These are phyloP conservation scores for Camponotus pennsylvanicus DNA, from an alignment of 1,140 invertebrate genomes.

Conservation along the genomic window DNA sequence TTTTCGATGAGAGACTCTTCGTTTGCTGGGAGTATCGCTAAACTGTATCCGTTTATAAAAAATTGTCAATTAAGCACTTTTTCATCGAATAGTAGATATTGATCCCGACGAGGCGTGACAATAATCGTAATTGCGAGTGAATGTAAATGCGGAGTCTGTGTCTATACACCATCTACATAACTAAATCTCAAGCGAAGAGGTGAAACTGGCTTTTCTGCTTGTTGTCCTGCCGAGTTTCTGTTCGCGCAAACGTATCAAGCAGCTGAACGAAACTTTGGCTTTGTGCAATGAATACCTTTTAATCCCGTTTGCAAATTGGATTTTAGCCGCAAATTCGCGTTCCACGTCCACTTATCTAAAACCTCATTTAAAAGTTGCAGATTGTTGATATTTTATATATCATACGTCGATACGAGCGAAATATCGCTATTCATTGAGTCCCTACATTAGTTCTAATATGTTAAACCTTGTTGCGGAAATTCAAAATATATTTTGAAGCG, in stretches of 20 bases:
- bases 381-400: slow-evolving; percentile 35
- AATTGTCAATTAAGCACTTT: not conserved
- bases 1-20: too few relatives aligned
- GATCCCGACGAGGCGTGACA: not conserved
- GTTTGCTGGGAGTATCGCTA: not conserved
- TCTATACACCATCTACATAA: not conserved
- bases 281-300: slow-evolving; percentile 56
- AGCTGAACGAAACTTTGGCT: slow-evolving; percentile 50
- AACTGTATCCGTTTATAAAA: not conserved
- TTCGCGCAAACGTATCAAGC: slow-evolving; percentile 39
- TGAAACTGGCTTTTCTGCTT: not conserved
- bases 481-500: not conserved
- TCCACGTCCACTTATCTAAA: not conserved
- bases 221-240: slow-evolving; percentile 43
- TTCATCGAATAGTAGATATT: not conserved
- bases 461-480: not conserved
- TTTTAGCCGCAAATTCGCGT: slow-evolving; percentile 61
- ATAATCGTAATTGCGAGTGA: slow-evolving; percentile 6
- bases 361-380: slow-evolving; percentile 8
- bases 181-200: slow-evolving; percentile 21
- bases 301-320: slow-evolving; percentile 65
- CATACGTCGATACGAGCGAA: not conserved
- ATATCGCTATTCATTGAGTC: not conserved
- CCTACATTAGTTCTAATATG: not conserved
- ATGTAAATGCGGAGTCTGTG: not conserved